A percentile compares a stretch with the other conserved stretches of the same genome.
These are phyloP conservation scores for Dolichallabes microphthalmus DNA, from an alignment of 2,113 vertebrate species.

Conservation along the genomic window DNA sequence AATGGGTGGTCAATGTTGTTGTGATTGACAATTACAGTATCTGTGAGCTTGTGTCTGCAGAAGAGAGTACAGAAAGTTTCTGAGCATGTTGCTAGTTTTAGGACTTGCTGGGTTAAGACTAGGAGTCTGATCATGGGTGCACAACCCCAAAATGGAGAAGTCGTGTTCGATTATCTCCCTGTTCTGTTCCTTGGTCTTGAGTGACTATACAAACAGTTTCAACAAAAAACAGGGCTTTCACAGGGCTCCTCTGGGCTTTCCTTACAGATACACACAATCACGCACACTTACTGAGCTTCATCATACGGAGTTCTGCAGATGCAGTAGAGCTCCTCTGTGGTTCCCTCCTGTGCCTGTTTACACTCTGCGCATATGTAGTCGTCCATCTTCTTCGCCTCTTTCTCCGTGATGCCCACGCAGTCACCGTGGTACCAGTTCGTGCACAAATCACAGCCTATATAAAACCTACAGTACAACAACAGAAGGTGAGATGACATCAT, in stretches of 20 bases:
- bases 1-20: neutral
- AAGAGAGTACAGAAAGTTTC: no score
- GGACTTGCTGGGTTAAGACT: neutral
- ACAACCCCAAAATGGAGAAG: neutral
- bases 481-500: neutral
- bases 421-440: slow-evolving; percentile 99
- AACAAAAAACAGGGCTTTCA: neutral
- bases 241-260: neutral
- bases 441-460: slow-evolving; percentile 99
- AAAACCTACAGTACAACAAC: slow-evolving; percentile 86
- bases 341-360: slow-evolving; percentile 93
- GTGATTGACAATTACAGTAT: no score
- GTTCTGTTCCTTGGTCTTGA: neutral
- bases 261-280: neutral
- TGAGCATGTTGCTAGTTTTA: no score
- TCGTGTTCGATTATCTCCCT: neutral
- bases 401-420: slow-evolving; percentile 98
- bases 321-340: slow-evolving; percentile 84
- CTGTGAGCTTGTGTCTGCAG: neutral
- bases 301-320: slow-evolving; percentile 77
- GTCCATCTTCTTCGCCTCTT: slow-evolving; percentile 98
- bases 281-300: slow-evolving; percentile 67
- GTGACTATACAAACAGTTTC: neutral
- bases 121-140: neutral
- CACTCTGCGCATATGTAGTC: slow-evolving; percentile 99